phyloP scores from a whole-genome alignment of 2,797 vertebrate genomes.

The Macroramphosus scolopax region DNA sequence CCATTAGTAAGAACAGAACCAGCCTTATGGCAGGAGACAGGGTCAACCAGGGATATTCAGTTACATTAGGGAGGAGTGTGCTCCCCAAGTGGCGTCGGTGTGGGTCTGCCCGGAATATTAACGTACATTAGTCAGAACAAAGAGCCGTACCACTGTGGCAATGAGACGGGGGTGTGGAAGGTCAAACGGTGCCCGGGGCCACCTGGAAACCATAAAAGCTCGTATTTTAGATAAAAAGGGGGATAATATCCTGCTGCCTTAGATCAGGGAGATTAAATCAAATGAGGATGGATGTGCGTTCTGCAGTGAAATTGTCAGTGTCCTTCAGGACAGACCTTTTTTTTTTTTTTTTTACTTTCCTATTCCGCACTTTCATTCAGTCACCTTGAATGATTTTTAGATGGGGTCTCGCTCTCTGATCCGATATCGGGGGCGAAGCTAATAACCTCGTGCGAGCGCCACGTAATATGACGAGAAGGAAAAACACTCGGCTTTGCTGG shows the following conservation, averaged over 20 bases:
- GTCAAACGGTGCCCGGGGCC: constrained; percentile 57
- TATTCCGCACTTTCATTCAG: constrained; percentile 2
- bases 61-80: constrained; percentile 53
- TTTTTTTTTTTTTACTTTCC: too few relatives aligned
- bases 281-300: constrained; percentile 37
- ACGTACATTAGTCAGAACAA: constrained; percentile 57
- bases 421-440: constrained; percentile 20
- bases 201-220: constrained; percentile 59
- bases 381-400: constrained; percentile 38
- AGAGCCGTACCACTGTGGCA: constrained; percentile 40
- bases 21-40: constrained; percentile 53
- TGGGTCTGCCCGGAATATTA: constrained; percentile 63
- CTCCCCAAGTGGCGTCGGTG: constrained; percentile 42
- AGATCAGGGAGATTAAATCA: constrained; percentile 37
- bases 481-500: constrained; percentile 29
- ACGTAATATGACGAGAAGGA: constrained; percentile 29
- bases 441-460: constrained; percentile 27
- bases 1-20: constrained; percentile 42
- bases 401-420: constrained; percentile 18
- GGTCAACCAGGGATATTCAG: constrained; percentile 58
- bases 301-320: constrained; percentile 13
- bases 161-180: constrained; percentile 38
- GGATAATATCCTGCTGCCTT: constrained; percentile 31
- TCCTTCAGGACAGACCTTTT: constrained; percentile 28
- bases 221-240: constrained; percentile 43